Base-by-base conservation (phyloP, 2,797 vertebrate species). In the Mycteria americana region DNA sequence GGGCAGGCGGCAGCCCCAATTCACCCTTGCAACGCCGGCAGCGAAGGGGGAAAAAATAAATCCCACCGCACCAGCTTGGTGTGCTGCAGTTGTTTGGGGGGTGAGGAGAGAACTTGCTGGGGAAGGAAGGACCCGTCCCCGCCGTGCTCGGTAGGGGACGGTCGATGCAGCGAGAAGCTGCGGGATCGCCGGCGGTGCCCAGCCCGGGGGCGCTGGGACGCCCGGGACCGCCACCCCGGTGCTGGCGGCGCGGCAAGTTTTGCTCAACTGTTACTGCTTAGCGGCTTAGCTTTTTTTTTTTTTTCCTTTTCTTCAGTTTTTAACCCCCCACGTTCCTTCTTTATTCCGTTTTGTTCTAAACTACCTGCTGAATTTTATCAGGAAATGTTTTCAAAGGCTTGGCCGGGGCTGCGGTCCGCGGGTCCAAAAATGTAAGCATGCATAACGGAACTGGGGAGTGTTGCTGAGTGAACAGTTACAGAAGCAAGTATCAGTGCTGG, bases 401-500 rank as follows among this genome's bases (percentile, higher is more conserved):
- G 59, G 70, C 68, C 30, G 30, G 27, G 22, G 79, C 75, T 56
- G 53, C 83, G 33, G 62, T 45, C 78, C 37, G 59, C 12, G 39
- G 18, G 16, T 90, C 88, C 64, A 53, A 89, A 86, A 85, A 62
- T n/a, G 21, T 22, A 69, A 93, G 56, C 37, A 53, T 30, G 78
- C 50, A 35, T 85, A 95, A 60, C 53, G 70, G 89, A 79, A 59
- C 63, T 22, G 63, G 78, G 75, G 68, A 91, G 95, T 24, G 89
- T 51, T 68, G 95, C 81, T 69, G 91, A 94, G 91, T 25, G 89
- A 83, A 88, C 77, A 72, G 43, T 46, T 62, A 70, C 27, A 78
- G 93, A 18, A 67, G 54, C 70, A 6, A 68, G 68, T 53, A 88
- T 87, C 94, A 73, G 92, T 89, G 95, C 96, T 87, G 95, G 97